phyloP scores from a whole-genome alignment of 2,888 invertebrate species.

The Andrena fulva region DNA sequence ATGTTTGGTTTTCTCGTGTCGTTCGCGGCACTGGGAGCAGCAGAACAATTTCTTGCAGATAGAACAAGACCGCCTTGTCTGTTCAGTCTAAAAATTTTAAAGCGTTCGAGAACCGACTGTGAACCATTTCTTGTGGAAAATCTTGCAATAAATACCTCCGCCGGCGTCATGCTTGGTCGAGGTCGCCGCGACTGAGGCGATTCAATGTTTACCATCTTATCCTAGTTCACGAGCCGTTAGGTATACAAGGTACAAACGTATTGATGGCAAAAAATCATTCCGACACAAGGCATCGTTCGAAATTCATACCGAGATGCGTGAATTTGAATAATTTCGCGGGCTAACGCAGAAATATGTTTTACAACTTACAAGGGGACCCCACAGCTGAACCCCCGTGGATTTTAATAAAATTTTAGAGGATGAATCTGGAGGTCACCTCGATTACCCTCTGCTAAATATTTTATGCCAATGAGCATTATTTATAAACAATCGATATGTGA shows the following conservation, averaged over 20 bases:
- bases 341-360: too few species aligned
- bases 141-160: constrained; percentile 55
- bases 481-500: too few species aligned
- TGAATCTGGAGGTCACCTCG: too few species aligned
- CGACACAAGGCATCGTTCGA: neutral
- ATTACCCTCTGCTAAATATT: too few species aligned
- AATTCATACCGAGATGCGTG: neutral
- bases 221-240: neutral
- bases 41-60: constrained; percentile 79
- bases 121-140: neutral
- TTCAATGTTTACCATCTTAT: constrained; percentile 59
- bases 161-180: constrained; percentile 40
- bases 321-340: constrained; percentile 6
- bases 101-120: neutral
- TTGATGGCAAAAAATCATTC: neutral
- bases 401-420: too few species aligned
- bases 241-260: neutral
- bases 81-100: constrained; percentile 34
- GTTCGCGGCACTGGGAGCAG: constrained; percentile 75
- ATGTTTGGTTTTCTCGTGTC: constrained; percentile 77
- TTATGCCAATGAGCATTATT: too few species aligned
- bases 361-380: too few species aligned
- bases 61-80: constrained; percentile 74
- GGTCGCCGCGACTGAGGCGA: constrained; percentile 39
- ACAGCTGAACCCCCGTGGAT: too few species aligned